Evolutionary conservation across 2,888 invertebrate genomes (phyloP).

Genomic region (Gandaritis pyraliata): DNA sequence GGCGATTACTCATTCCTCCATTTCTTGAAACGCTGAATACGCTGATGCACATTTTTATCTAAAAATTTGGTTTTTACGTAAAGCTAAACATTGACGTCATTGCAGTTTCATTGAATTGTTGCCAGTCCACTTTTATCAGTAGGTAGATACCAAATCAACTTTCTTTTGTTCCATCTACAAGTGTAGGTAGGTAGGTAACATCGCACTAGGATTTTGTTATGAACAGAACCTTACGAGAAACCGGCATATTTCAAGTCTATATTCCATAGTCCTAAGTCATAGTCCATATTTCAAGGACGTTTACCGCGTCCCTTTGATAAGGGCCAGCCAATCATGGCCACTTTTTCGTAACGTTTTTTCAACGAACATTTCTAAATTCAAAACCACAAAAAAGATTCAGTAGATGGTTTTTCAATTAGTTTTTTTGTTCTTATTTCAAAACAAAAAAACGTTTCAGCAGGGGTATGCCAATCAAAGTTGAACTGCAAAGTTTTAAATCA

Average conservation of each 20-base stretch:
- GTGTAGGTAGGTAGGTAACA: too few relatives aligned
- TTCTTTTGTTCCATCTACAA: too few relatives aligned
- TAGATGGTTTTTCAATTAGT: too few relatives aligned
- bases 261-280: too few relatives aligned
- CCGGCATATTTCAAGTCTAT: too few relatives aligned
- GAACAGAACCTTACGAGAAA: too few relatives aligned
- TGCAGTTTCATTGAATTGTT: not conserved
- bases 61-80: not conserved
- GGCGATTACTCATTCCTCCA: slow-evolving; percentile 3
- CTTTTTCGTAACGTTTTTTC: slow-evolving; percentile 66
- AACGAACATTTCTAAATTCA: slow-evolving; percentile 24
- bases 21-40: not conserved
- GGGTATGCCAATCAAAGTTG: too few relatives aligned
- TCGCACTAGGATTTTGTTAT: too few relatives aligned
- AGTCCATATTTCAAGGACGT: slow-evolving; percentile 59
- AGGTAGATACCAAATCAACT: too few relatives aligned
- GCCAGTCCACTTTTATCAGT: not conserved
- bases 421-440: too few relatives aligned
- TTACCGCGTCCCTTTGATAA: slow-evolving; percentile 70
- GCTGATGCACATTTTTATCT: slow-evolving; percentile 3
- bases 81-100: not conserved
- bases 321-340: slow-evolving; percentile 68
- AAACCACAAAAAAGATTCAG: not conserved
- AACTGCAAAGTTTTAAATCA: too few relatives aligned
- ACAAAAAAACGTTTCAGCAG: too few relatives aligned